These are phyloP conservation scores for Ctenosaura bakeri DNA, from an alignment of 2,797 vertebrate genomes.

Conservation along the genomic window DNA sequence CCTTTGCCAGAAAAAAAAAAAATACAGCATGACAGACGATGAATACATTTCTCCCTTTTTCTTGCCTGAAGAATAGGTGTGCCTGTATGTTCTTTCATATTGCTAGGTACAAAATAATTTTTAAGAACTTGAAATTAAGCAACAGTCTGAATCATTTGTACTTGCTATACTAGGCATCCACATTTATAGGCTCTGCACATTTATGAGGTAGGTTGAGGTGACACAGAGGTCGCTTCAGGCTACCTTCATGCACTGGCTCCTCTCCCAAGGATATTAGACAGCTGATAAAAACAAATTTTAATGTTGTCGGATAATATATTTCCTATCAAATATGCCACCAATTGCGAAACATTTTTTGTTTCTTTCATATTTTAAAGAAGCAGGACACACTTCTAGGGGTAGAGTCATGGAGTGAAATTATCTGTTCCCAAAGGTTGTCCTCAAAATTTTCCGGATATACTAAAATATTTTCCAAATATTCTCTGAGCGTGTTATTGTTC, in stretches of 20 bases:
- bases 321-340: neutral
- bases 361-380: too few species aligned
- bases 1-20: neutral
- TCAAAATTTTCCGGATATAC: neutral
- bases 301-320: slow-evolving; percentile 8
- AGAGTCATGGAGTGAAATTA: neutral
- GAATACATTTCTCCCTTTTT: slow-evolving; percentile 7
- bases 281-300: neutral
- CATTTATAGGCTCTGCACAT: slow-evolving; percentile 6
- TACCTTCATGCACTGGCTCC: neutral
- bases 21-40: neutral
- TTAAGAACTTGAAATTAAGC: neutral
- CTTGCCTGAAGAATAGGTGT: slow-evolving; percentile 19
- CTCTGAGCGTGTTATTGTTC: neutral
- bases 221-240: slow-evolving; percentile 12
- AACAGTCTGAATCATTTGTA: slow-evolving; percentile 19
- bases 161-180: neutral
- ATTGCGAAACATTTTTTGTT: too few species aligned
- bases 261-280: neutral
- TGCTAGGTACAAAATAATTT: neutral
- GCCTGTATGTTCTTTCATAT: slow-evolving; percentile 1
- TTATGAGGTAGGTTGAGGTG: neutral
- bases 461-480: neutral
- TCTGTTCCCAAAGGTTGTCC: neutral
- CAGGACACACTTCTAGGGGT: neutral